Evolutionary conservation across 2,113 vertebrate species (phyloP), one percentile per base, ranked within the genome.

Genomic region (Oxygymnocypris stewartii): DNA sequence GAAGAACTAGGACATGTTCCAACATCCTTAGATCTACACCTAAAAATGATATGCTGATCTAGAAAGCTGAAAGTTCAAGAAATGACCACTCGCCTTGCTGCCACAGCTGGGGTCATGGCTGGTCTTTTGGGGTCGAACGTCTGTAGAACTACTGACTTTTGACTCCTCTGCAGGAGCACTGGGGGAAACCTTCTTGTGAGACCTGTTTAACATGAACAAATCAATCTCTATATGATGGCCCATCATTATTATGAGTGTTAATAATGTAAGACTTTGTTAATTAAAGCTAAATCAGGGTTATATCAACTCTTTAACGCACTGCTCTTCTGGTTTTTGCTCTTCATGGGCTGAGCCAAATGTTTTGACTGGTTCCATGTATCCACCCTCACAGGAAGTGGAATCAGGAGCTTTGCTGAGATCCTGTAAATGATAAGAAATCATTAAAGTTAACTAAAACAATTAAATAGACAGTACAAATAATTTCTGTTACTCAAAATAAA

Each of bases 91-190:
- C 88, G 96, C 97, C 94, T 97, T 95, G 0, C 76, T 94, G 85
- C 95, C 96, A 89, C 97, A 98, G 74, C 91, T 90, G 47, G 93
- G 84, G 78, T 95, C 93, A 28, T 95, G 95, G 42, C 93, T 94
- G 0, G 96, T 94, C 18, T 95, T 95, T 47, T 79, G 86, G 42
- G 96, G 95, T 0, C 89, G 92, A 7, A 63, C 14, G 25, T 86
- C 9, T 3, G 79, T 69, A 10, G 95, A 92, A 0, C 88, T 92
- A 0, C 25, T n/a, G 3, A 92, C 87, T 63, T 96, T 94, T 35
- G 94, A 92, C 57, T 90, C 93, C 40, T 94, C 92, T 25, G 69
- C 67, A 83, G 86, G 63, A 83, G 37, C 79, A 76, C n/a, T 57
- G 16, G 61, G 77, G 47, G 77, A 73, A 42, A 35, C 13, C 18